A percentile compares a stretch with the other conserved stretches of the same genome.
These are phyloP conservation scores for Stercorarius parasiticus DNA, from an alignment of 2,113 vertebrate species.

Conservation along the genomic window DNA sequence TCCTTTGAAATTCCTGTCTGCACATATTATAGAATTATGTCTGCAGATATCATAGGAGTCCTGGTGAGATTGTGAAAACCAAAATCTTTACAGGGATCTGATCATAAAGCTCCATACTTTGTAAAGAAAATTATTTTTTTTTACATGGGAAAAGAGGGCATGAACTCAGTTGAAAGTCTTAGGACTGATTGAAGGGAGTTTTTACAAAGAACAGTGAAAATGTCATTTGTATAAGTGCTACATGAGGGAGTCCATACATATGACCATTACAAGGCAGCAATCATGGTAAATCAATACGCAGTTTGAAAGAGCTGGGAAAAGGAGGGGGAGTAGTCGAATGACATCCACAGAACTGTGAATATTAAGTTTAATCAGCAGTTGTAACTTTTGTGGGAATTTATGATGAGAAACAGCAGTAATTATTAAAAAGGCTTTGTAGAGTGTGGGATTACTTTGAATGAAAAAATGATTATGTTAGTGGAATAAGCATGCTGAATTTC, in stretches of 20 bases:
- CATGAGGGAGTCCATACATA: not conserved
- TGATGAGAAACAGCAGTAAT: constrained; percentile 18
- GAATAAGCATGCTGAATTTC: not conserved
- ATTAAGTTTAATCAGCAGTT: not conserved
- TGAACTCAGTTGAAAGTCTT: not conserved
- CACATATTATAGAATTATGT: not conserved
- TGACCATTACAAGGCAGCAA: not conserved
- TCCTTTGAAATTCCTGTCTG: not conserved
- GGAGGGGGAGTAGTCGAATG: not conserved
- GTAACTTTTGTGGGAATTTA: not conserved
- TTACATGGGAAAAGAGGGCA: not conserved
- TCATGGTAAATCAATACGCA: not conserved
- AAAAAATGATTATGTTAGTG: constrained; percentile 4
- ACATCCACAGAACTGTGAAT: not conserved
- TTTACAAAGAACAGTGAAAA: not conserved
- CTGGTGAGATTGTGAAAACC: not conserved
- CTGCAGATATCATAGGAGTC: not conserved
- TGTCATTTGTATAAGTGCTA: not conserved
- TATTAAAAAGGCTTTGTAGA: constrained; percentile 35
- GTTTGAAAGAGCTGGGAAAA: not conserved
- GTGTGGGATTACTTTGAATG: not conserved
- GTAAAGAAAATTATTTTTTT: not conserved
- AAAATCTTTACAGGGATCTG: not conserved
- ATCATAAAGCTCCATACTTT: not conserved
- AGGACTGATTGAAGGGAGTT: not conserved